Evolutionary conservation across 2,888 invertebrate genomes (phyloP).

Genomic region (Hypselothyrea guttata): DNA sequence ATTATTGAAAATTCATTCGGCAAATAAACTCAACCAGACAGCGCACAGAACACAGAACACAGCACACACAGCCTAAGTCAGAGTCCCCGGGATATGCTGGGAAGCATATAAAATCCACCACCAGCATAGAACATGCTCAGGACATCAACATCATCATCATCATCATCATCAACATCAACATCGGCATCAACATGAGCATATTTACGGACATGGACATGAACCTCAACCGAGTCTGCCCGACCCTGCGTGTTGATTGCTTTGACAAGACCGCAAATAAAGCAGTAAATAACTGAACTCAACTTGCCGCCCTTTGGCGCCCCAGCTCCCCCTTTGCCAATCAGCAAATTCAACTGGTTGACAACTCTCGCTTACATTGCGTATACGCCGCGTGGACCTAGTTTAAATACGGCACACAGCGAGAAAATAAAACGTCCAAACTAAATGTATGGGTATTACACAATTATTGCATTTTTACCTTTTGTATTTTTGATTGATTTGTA

Average conservation of each 20-base stretch:
- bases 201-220: neutral
- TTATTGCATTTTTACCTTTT: no score
- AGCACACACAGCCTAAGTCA: neutral
- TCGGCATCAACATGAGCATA: neutral
- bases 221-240: conserved; percentile 1
- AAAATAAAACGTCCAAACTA: no score
- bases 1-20: conserved; percentile 79
- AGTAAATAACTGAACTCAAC: conserved; percentile 56
- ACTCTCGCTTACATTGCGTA: conserved; percentile 52
- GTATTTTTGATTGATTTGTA: no score
- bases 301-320: conserved; percentile 3
- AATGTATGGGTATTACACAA: no score
- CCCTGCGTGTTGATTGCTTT: conserved; percentile 65
- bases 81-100: conserved; percentile 7
- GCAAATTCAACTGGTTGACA: neutral
- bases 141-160: neutral
- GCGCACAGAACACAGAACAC: conserved; percentile 17
- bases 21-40: conserved; percentile 65
- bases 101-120: conserved; percentile 68
- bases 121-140: conserved; percentile 28
- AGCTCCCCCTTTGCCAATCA: neutral
- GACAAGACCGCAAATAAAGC: conserved; percentile 72
- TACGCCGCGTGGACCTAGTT: conserved; percentile 50
- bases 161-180: neutral
- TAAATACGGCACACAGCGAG: conserved; percentile 8